phyloP scores from a whole-genome alignment of 1,140 invertebrate species.

The Caenorhabditis tropicalis region DNA sequence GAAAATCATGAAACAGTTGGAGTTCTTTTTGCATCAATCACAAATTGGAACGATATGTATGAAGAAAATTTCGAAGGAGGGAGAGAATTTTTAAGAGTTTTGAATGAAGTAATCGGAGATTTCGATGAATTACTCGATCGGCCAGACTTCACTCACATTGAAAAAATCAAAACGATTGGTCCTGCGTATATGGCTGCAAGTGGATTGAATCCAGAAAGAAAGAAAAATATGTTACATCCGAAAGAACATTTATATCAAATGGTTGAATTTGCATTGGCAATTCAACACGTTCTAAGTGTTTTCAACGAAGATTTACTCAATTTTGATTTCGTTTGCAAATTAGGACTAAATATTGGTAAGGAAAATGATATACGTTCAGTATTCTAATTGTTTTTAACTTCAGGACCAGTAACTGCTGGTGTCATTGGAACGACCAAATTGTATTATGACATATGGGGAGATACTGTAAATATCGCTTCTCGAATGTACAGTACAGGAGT shows the following conservation, averaged over 20 bases:
- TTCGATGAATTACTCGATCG: conserved; percentile 89
- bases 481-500: conserved; percentile 91
- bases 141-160: conserved; percentile 84
- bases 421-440: conserved; percentile 94
- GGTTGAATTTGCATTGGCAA: conserved; percentile 70
- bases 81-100: conserved; percentile 87
- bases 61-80: conserved; percentile 78
- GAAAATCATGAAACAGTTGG: conserved; percentile 87
- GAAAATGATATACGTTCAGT: not conserved
- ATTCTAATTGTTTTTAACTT: not conserved
- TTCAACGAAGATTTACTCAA: conserved; percentile 68
- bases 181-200: conserved; percentile 96
- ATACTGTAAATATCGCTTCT: conserved; percentile 90
- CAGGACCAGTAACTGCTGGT: conserved; percentile 66
- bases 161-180: conserved; percentile 93
- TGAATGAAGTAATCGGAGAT: conserved; percentile 91
- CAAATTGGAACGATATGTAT: conserved; percentile 95
- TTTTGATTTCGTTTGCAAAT: conserved; percentile 69
- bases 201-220: conserved; percentile 77
- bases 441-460: conserved; percentile 97
- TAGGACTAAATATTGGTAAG: conserved; percentile 67
- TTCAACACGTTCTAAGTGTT: conserved; percentile 66
- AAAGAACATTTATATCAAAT: conserved; percentile 71
- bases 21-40: conserved; percentile 91
- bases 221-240: conserved; percentile 66